Evolutionary conservation across 1,140 invertebrate species (phyloP).

Genomic region (Chionoecetes opilio): DNA sequence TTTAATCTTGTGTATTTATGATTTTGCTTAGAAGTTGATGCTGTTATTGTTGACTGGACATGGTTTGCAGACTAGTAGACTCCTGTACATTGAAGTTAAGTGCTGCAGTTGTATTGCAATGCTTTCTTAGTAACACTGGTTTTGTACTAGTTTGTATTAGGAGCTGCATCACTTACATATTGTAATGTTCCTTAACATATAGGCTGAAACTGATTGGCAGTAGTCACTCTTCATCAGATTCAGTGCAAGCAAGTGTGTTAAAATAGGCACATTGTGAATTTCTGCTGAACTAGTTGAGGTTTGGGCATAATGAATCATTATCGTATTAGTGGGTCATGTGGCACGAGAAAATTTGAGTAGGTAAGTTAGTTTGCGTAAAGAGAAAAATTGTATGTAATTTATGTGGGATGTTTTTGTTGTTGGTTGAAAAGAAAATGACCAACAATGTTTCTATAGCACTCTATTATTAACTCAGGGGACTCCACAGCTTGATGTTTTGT

Average conservation of each 20-base stretch:
- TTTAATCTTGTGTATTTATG: not conserved
- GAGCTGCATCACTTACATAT: not conserved
- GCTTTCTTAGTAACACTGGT: not conserved
- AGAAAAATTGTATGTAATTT: not conserved
- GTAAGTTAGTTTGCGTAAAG: not conserved
- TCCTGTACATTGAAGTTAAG: not conserved
- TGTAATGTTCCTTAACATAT: not conserved
- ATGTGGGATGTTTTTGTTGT: not conserved
- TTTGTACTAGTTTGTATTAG: slow-evolving; percentile 1
- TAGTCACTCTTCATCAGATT: not conserved
- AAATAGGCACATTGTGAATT: not conserved
- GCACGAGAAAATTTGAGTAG: not conserved
- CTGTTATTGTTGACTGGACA: not conserved
- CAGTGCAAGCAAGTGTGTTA: not conserved
- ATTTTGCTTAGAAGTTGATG: slow-evolving; percentile 14
- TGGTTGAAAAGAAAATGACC: not conserved
- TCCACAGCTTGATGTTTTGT: not conserved
- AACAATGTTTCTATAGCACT: not conserved
- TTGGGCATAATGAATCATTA: not conserved
- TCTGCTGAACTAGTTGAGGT: not conserved
- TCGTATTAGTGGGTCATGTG: not conserved
- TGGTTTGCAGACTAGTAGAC: not conserved
- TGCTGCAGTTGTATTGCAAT: slow-evolving; percentile 6
- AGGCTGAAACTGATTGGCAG: not conserved
- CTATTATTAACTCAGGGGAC: not conserved